Percentiles rank a stretch among this genome's conserved stretches.
Conservation (phyloP, 2,113 vertebrate genomes). For the Callocephalon fimbriatum region DNA sequence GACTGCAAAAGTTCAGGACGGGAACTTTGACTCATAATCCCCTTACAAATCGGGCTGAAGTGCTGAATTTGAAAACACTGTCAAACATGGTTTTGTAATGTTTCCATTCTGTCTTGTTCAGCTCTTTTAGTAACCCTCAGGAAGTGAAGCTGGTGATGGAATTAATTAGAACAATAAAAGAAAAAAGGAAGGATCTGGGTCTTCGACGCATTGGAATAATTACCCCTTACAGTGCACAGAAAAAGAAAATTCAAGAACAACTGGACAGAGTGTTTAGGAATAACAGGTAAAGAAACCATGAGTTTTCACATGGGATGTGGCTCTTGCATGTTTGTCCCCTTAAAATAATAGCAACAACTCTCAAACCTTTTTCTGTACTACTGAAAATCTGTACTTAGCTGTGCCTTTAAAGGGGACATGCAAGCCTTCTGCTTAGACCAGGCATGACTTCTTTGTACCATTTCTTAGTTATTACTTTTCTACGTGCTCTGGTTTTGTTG, state of each 20-base stretch:
- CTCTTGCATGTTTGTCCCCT: neutral
- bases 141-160: constrained; percentile 85
- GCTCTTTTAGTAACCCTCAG: constrained; percentile 83
- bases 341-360: neutral
- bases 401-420: neutral
- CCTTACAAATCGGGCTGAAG: neutral
- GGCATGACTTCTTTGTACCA: neutral
- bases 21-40: neutral
- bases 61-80: neutral
- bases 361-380: neutral
- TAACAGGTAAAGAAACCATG: constrained; percentile 24
- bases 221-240: constrained; percentile 89
- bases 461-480: neutral
- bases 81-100: neutral
- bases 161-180: constrained; percentile 80
- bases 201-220: constrained; percentile 83
- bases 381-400: neutral
- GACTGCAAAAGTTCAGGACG: neutral
- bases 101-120: constrained; percentile 36
- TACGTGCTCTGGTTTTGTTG: neutral
- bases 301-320: neutral
- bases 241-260: constrained; percentile 76
- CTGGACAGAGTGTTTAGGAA: constrained; percentile 72
- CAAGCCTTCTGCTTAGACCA: neutral
- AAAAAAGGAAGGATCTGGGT: constrained; percentile 67